phyloP scores from a whole-genome alignment of 2,797 vertebrate species.

The Myiotriccus ornatus region DNA sequence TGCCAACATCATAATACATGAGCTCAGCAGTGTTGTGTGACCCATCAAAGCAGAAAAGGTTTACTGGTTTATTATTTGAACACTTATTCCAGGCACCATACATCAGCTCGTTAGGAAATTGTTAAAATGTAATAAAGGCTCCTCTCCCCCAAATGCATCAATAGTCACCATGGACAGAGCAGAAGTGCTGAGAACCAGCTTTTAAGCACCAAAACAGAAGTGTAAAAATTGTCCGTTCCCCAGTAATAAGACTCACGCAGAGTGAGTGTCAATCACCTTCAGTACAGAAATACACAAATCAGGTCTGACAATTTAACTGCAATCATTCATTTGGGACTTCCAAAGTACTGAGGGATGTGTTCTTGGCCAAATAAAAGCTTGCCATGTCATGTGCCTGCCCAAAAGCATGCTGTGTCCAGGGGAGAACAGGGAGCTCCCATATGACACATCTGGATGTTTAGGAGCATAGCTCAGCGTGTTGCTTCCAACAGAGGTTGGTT shows the following conservation, averaged over 20 bases:
- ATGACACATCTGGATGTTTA: not conserved
- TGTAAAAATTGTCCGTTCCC: slow-evolving; percentile 10
- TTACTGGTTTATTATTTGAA: slow-evolving; percentile 19
- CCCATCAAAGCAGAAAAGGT: slow-evolving; percentile 21
- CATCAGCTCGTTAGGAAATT: slow-evolving; percentile 10
- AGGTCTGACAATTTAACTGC: not conserved
- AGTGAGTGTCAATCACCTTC: not conserved
- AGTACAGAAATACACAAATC: not conserved
- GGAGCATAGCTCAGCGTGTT: not conserved
- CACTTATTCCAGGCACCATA: slow-evolving; percentile 10
- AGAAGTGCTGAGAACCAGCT: slow-evolving; percentile 32
- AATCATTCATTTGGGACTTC: not conserved
- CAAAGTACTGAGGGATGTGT: not conserved
- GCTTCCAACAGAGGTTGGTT: not conserved
- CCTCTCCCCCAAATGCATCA: not conserved
- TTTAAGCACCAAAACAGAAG: slow-evolving; percentile 54
- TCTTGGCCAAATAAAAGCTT: not conserved
- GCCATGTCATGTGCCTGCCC: not conserved
- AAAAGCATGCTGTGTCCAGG: not conserved
- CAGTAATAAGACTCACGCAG: fast-evolving
- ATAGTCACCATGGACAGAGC: not conserved
- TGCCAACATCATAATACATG: not conserved
- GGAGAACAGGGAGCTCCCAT: not conserved
- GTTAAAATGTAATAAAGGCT: not conserved
- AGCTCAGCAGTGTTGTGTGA: slow-evolving; percentile 48